A percentile compares a stretch with the other conserved stretches of the same genome.
Evolutionary conservation across 1,140 invertebrate species (phyloP).

Genomic region (Galendromus occidentalis): DNA sequence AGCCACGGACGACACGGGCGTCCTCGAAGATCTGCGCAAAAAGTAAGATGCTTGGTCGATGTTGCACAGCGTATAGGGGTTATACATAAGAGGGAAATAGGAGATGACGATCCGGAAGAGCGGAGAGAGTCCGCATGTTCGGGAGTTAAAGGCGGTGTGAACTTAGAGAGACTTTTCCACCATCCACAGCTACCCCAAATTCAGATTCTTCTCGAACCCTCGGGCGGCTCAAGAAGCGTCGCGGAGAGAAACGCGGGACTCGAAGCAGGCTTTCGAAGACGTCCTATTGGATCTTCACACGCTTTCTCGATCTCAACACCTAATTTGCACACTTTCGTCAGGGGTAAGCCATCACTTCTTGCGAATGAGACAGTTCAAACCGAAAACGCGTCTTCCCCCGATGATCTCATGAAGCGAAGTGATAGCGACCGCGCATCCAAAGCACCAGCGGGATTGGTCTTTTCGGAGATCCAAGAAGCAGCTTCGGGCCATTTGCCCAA

Average conservation of each 20-base stretch:
- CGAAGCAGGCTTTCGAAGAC: conserved; percentile 62
- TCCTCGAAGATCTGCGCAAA: conserved; percentile 40
- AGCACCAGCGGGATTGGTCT: no score
- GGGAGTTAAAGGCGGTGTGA: background rate
- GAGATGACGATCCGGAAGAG: no score
- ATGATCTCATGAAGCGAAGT: no score
- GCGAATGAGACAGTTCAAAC: no score
- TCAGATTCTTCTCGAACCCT: background rate
- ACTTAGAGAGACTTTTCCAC: background rate
- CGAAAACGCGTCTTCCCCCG: no score
- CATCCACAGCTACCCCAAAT: background rate
- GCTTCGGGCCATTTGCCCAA: no score
- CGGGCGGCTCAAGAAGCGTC: conserved; percentile 36
- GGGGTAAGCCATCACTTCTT: conserved; percentile 40
- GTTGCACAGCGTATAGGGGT: no score
- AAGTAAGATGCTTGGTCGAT: conserved; percentile 14
- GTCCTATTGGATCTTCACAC: conserved; percentile 79
- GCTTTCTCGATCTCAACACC: conserved; percentile 59
- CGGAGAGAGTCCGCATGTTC: no score
- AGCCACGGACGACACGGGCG: conserved; percentile 36
- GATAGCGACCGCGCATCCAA: no score
- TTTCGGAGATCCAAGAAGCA: no score
- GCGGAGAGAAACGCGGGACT: conserved; percentile 64
- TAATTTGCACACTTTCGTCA: conserved; percentile 91
- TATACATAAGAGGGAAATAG: no score